Base-by-base conservation (phyloP, 2,113 vertebrate species). In the Uria aalge region DNA sequence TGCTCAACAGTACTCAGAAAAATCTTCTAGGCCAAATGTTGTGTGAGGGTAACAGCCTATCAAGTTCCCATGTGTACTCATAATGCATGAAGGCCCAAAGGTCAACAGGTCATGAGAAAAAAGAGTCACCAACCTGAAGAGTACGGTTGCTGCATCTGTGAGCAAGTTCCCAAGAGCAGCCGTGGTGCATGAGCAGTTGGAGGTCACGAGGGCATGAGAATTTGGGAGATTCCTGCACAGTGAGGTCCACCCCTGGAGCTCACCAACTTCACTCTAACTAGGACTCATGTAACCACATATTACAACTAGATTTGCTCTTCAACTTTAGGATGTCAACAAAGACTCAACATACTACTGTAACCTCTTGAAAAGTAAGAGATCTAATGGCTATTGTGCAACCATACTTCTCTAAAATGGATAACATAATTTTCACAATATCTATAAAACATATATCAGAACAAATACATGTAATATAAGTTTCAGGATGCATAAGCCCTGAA, bases 101-200 rank as follows among this genome's bases (percentile, higher is more conserved):
- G 87, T 95, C 88, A 73, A 36, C 1, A 6, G 84, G 91, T 96
- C 95, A 92, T 88, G 96, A 96, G 97, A 97, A 97, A 85, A 90
- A 92, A 94, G 64, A 36, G 48, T 85, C 69, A 90, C 77, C 77
- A 95, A 90, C 80, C 69, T 79, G 89, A 85, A 80, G 66, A 63
- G 41, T 87, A 85, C 0, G 0, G 50, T 55, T 90, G 52, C 87
- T 88, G 79, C 67, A 85, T 73, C 55, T 85, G n/a, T 75, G 69
- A 85, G 36, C 36, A 91, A 50, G 78, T 93, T 92, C 85, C 72
- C 91, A 93, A 94, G 69, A 76, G 20, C 10, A 69, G 76, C 30
- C 1, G 41, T 12, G 83, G 85, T 90, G 89, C 92, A 94, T 94
- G 89, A 92, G 71, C 80, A 80, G 45, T 40, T 93, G 67, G 13